These are phyloP conservation scores for Varecia variegata DNA, from an alignment of 2,797 vertebrate genomes.

Conservation along the genomic window DNA sequence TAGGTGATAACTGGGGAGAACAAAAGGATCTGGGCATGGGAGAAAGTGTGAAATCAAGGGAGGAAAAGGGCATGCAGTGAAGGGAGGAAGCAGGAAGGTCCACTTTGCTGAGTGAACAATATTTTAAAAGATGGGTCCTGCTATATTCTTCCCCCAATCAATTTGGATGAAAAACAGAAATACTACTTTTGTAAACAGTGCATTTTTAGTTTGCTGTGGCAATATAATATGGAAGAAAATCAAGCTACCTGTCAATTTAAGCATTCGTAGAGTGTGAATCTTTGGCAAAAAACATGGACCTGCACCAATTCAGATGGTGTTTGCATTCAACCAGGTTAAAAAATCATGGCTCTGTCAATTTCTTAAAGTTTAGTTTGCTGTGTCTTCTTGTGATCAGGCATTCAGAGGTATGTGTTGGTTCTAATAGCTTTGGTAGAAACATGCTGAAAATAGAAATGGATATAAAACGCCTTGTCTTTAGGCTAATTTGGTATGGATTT, in stretches of 20 bases:
- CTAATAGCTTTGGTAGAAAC: slow-evolving; percentile 75
- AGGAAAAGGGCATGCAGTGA: neutral
- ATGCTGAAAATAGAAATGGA: slow-evolving; percentile 1
- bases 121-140: neutral
- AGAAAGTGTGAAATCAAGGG: neutral
- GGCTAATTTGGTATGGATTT: slow-evolving; percentile 68
- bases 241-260: neutral
- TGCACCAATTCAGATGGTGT: neutral
- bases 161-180: slow-evolving; percentile 63
- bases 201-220: neutral
- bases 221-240: neutral
- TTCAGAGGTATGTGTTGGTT: slow-evolving; percentile 79
- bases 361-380: slow-evolving; percentile 64
- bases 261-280: slow-evolving; percentile 1
- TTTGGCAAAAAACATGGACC: slow-evolving; percentile 46
- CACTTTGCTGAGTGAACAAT: neutral
- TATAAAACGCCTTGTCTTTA: slow-evolving; percentile 45
- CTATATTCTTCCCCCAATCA: neutral
- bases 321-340: slow-evolving; percentile 61
- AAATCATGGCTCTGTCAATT: slow-evolving; percentile 68
- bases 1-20: neutral
- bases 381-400: slow-evolving; percentile 65
- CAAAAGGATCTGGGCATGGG: neutral
- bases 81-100: neutral
- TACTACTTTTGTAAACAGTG: slow-evolving; percentile 23